These are phyloP conservation scores for Calliphora vicina DNA, from an alignment of 1,140 invertebrate genomes.

Conservation along the genomic window DNA sequence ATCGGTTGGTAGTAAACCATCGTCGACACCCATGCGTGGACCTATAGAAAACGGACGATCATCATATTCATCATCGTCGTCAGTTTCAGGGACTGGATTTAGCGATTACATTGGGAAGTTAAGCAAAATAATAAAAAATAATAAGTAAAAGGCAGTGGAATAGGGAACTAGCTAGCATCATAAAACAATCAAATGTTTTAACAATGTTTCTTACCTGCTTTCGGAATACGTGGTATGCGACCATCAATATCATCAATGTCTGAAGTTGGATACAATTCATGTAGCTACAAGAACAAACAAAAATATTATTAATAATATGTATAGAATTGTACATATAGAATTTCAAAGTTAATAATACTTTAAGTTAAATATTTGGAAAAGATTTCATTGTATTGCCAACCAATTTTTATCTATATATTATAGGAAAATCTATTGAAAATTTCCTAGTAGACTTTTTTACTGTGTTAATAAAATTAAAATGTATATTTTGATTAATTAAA, in stretches of 20 bases:
- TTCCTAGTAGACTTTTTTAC: too few species aligned
- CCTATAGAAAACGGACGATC: slow-evolving; percentile 56
- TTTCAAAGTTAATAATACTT: too few species aligned
- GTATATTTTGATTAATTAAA: too few species aligned
- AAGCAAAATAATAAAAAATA: not conserved
- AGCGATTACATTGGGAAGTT: not conserved
- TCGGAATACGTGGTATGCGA: not conserved
- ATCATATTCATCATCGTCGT: slow-evolving; percentile 64
- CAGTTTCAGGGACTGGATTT: slow-evolving; percentile 57
- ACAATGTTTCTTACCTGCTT: not conserved
- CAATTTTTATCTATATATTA: too few species aligned
- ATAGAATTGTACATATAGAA: too few species aligned
- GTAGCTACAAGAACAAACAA: not conserved
- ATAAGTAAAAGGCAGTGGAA: not conserved
- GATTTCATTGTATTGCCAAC: too few species aligned
- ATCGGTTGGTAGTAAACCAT: slow-evolving; percentile 63
- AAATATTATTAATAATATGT: too few species aligned
- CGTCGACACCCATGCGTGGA: slow-evolving; percentile 66
- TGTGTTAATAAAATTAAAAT: too few species aligned
- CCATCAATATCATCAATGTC: slow-evolving; percentile 24
- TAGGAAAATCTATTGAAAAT: too few species aligned
- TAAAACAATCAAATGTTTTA: not conserved
- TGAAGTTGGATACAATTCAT: not conserved
- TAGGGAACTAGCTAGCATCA: not conserved
- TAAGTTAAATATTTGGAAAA: too few species aligned